Conservation (phyloP, 92 coral and sea anemone species). For the Zoanthus sansibaricus region DNA sequence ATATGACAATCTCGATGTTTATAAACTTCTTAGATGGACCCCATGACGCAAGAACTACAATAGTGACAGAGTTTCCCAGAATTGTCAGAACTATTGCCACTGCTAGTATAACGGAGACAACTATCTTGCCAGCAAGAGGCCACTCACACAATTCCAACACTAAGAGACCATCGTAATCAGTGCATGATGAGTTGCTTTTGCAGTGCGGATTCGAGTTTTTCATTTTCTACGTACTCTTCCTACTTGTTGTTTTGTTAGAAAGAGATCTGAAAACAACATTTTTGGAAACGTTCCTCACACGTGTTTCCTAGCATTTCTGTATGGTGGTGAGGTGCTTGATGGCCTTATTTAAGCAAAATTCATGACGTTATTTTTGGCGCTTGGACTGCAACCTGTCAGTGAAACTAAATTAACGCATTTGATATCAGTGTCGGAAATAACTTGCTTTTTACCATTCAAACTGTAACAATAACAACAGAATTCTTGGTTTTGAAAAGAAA, state of each 20-base stretch:
- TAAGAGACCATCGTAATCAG: not conserved
- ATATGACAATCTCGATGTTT: constrained; percentile 66
- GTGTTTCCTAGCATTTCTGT: no score
- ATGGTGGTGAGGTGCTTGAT: no score
- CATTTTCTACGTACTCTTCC: not conserved
- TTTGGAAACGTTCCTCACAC: not conserved
- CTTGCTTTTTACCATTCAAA: not conserved
- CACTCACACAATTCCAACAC: constrained; percentile 6
- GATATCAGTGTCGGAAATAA: not conserved
- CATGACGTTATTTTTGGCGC: no score
- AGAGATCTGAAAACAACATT: not conserved
- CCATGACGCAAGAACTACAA: constrained; percentile 68
- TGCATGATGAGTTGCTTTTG: not conserved
- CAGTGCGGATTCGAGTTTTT: not conserved
- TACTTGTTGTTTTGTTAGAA: not conserved
- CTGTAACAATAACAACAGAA: not conserved
- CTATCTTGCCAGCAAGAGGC: constrained; percentile 53
- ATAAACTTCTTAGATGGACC: constrained; percentile 57
- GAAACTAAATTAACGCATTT: no score
- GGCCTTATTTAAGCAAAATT: no score
- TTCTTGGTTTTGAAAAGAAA: not conserved
- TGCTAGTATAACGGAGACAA: constrained; percentile 47
- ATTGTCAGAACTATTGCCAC: constrained; percentile 56
- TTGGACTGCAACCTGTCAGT: no score
- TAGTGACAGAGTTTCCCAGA: constrained; percentile 69